Percentiles rank a stretch among this genome's conserved stretches.
phyloP scores from a whole-genome alignment of 2,113 vertebrate species.

The Cryptoleucopteryx plumbea region DNA sequence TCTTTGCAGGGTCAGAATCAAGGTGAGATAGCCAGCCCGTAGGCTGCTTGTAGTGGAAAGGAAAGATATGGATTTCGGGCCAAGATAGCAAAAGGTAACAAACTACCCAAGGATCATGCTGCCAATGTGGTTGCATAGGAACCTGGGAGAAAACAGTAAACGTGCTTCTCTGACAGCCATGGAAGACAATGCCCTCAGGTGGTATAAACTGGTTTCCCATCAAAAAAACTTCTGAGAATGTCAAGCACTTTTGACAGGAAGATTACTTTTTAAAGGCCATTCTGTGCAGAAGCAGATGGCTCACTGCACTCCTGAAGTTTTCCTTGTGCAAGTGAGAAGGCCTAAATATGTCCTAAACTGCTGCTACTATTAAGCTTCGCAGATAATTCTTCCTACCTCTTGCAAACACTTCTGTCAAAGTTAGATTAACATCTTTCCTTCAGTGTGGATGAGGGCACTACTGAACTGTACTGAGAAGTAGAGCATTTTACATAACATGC shows the following conservation, averaged over 20 bases:
- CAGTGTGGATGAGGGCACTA: neutral
- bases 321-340: neutral
- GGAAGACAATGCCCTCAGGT: neutral
- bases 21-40: neutral
- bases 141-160: neutral
- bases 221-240: neutral
- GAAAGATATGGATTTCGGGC: neutral
- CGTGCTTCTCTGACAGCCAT: neutral
- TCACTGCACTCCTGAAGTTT: neutral
- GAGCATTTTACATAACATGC: neutral
- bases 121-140: neutral
- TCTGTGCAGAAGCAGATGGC: slow-evolving; percentile 40
- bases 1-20: neutral
- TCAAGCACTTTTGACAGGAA: neutral
- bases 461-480: neutral
- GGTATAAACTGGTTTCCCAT: neutral
- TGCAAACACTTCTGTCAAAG: slow-evolving; percentile 19
- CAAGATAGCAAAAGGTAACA: neutral
- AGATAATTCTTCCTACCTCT: slow-evolving; percentile 12
- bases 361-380: neutral
- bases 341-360: slow-evolving; percentile 35
- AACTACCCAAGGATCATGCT: neutral
- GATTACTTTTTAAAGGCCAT: neutral
- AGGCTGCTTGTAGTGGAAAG: neutral
- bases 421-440: neutral